A percentile compares a stretch with the other conserved stretches of the same genome.
These are phyloP conservation scores for Drosophila neonasuta DNA, from an alignment of 2,888 invertebrate species.

Conservation along the genomic window DNA sequence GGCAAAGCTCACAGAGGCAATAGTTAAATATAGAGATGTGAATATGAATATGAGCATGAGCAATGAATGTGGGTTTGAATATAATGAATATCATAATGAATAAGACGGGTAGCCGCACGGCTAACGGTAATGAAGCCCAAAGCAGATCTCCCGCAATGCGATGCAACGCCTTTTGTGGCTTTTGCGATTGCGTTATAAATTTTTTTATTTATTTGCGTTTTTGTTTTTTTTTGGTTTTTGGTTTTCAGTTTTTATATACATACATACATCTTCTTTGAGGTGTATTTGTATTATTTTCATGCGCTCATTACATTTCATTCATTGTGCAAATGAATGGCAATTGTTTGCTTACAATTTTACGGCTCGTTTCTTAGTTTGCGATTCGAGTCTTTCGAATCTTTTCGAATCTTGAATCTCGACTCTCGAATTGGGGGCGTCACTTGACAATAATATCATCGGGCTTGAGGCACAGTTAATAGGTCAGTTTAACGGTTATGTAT, in stretches of 20 bases:
- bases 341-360: slow-evolving; percentile 54
- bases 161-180: slow-evolving; percentile 47
- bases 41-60: not conserved
- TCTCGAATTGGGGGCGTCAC: slow-evolving; percentile 46
- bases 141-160: slow-evolving; percentile 32
- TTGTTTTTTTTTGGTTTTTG: slow-evolving; percentile 12
- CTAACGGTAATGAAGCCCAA: slow-evolving; percentile 8
- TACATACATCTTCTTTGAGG: slow-evolving; percentile 12
- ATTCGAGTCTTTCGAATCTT: not conserved
- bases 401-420: not conserved
- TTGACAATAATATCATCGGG: slow-evolving; percentile 28
- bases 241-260: slow-evolving; percentile 20
- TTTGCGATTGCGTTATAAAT: slow-evolving; percentile 36
- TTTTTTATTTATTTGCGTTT: slow-evolving; percentile 1
- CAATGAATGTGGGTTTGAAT: slow-evolving; percentile 12
- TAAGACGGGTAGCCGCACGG: slow-evolving; percentile 14
- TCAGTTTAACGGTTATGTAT: slow-evolving; percentile 3
- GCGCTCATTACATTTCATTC: slow-evolving; percentile 65
- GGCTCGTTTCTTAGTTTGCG: slow-evolving; percentile 39
- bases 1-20: not conserved
- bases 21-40: not conserved
- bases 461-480: not conserved
- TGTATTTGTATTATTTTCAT: slow-evolving; percentile 44
- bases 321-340: slow-evolving; percentile 69
- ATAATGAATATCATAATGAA: slow-evolving; percentile 24